Conservation (phyloP, 2,888 invertebrate species). For the Eremobia ochroleuca region DNA sequence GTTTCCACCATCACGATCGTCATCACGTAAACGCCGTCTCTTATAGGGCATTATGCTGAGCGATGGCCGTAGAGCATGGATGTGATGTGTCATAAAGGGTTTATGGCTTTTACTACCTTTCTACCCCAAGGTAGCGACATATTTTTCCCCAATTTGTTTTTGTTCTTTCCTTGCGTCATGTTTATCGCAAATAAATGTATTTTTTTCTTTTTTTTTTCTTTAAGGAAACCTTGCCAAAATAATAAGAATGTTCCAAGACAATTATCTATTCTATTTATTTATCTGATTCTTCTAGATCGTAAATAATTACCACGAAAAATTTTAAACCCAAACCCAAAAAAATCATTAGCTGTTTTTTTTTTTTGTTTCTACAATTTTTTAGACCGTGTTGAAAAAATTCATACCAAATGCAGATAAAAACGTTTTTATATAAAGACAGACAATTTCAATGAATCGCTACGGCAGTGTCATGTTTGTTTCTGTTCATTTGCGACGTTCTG, state of each 20-base stretch:
- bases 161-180: not conserved
- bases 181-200: too few relatives aligned
- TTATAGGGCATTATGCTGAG: not conserved
- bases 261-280: not conserved
- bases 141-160: not conserved
- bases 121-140: too few relatives aligned
- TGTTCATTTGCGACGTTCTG: conserved; percentile 39
- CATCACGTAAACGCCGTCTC: not conserved
- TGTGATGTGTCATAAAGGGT: too few relatives aligned
- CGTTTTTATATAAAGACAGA: conserved; percentile 48
- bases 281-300: not conserved
- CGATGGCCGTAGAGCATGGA: not conserved
- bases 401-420: conserved; percentile 40
- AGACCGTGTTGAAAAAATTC: not conserved
- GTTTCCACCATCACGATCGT: not conserved
- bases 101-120: too few relatives aligned
- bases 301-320: not conserved
- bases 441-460: conserved; percentile 53
- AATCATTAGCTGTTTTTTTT: not conserved
- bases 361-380: not conserved
- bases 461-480: conserved; percentile 46
- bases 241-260: not conserved
- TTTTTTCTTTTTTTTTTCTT: not conserved
- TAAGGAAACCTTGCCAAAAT: not conserved
- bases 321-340: too few relatives aligned